Conservation (phyloP, 1,140 invertebrate species). For the Phortica variegata region DNA sequence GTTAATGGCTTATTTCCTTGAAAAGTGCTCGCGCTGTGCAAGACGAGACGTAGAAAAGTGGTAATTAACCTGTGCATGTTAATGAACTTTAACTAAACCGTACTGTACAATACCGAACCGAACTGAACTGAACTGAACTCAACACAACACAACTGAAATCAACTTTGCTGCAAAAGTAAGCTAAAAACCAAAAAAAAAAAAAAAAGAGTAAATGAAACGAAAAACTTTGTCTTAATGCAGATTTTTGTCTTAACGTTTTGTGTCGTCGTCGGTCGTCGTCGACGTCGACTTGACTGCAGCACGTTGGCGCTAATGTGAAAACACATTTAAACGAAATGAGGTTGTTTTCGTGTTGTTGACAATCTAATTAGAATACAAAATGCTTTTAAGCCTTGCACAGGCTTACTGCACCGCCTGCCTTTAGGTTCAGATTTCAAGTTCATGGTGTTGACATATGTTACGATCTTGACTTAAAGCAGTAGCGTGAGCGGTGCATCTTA, state of each 20-base stretch:
- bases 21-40: conserved; percentile 5
- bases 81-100: conserved; percentile 51
- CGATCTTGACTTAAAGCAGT: conserved; percentile 5
- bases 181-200: too few species aligned
- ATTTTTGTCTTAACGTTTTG: conserved; percentile 32
- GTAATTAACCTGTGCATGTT: conserved; percentile 56
- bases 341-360: conserved; percentile 53
- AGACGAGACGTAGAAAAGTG: conserved; percentile 26
- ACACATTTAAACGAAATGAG: conserved; percentile 46
- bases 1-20: conserved; percentile 51
- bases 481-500: conserved; percentile 12
- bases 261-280: conserved; percentile 7
- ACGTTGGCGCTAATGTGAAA: conserved; percentile 48
- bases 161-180: too few species aligned
- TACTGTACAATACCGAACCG: conserved; percentile 8
- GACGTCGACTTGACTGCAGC: conserved; percentile 1
- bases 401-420: conserved; percentile 5
- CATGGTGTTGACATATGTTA: conserved; percentile 52
- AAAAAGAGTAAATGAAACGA: too few species aligned
- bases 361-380: conserved; percentile 56
- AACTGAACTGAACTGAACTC: conserved; percentile 17
- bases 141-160: conserved; percentile 2
- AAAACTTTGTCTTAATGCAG: too few species aligned
- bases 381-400: conserved; percentile 30
- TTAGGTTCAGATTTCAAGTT: conserved; percentile 36